A percentile compares a stretch with the other conserved stretches of the same genome.
These are phyloP conservation scores for Anthonomus grandis DNA, from an alignment of 1,140 invertebrate genomes.

Conservation along the genomic window DNA sequence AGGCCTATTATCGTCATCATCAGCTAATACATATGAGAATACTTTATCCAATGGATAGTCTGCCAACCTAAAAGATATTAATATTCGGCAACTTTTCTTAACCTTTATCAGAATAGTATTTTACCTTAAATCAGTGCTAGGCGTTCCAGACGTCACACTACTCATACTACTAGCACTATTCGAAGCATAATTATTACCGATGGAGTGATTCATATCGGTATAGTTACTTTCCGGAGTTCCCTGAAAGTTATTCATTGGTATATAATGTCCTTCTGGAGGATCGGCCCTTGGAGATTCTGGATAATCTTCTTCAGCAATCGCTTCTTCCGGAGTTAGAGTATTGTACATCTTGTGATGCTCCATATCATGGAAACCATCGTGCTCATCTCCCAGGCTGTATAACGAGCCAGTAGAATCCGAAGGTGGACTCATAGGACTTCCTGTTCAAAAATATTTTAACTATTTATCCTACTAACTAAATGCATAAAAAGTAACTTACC, in stretches of 20 bases:
- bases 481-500: background rate
- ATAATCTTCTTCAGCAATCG: constrained; percentile 47
- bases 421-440: constrained; percentile 61
- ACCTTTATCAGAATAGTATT: background rate
- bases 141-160: constrained; percentile 71
- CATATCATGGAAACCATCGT: constrained; percentile 40
- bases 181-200: constrained; percentile 54
- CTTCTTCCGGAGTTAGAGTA: constrained; percentile 62
- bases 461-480: background rate
- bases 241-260: constrained; percentile 61
- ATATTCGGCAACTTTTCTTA: background rate
- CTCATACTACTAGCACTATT: constrained; percentile 61
- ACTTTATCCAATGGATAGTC: constrained; percentile 67
- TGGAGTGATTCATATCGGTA: constrained; percentile 59
- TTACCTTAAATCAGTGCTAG: constrained; percentile 55
- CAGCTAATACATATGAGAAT: constrained; percentile 59
- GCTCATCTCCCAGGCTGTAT: constrained; percentile 63
- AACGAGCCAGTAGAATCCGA: constrained; percentile 69
- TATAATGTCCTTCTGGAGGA: constrained; percentile 51
- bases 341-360: constrained; percentile 50
- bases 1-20: constrained; percentile 59
- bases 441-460: constrained; percentile 27
- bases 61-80: constrained; percentile 21
- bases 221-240: constrained; percentile 55
- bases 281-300: constrained; percentile 34